Evolutionary conservation across 2,113 vertebrate species (phyloP).

Genomic region (Hoplias malabaricus): DNA sequence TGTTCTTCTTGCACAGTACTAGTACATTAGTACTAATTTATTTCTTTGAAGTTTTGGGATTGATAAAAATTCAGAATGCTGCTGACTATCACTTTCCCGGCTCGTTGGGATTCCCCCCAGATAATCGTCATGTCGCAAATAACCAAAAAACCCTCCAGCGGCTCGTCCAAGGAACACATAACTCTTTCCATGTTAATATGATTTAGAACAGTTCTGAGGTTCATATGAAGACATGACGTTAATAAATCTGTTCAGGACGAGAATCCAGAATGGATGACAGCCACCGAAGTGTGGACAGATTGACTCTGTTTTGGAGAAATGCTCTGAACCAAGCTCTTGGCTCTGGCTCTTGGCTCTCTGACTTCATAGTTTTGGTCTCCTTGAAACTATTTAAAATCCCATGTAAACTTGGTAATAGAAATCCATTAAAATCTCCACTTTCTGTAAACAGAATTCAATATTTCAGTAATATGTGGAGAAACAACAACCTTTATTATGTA

Average conservation of each 20-base stretch:
- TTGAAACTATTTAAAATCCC: too few relatives aligned
- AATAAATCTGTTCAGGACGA: neutral
- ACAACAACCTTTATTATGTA: too few relatives aligned
- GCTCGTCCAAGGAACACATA: neutral
- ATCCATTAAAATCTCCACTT: too few relatives aligned
- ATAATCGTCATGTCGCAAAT: neutral
- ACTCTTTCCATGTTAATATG: slow-evolving; percentile 2
- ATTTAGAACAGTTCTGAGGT: slow-evolving; percentile 2
- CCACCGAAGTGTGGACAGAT: neutral
- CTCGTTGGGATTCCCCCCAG: neutral
- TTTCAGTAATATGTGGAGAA: too few relatives aligned
- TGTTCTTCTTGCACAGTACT: neutral
- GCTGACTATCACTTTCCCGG: neutral
- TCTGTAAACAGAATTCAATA: too few relatives aligned
- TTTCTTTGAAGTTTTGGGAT: neutral
- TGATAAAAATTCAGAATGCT: neutral
- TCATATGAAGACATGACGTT: neutral
- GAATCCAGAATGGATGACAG: neutral
- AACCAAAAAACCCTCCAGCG: neutral
- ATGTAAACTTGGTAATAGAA: too few relatives aligned
- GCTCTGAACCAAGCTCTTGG: neutral
- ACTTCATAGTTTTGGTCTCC: neutral
- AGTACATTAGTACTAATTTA: neutral
- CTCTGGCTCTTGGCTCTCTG: neutral
- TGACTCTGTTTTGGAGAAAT: neutral